Base-by-base conservation (phyloP, 1,140 invertebrate species). In the Scaptomyza hsui region DNA sequence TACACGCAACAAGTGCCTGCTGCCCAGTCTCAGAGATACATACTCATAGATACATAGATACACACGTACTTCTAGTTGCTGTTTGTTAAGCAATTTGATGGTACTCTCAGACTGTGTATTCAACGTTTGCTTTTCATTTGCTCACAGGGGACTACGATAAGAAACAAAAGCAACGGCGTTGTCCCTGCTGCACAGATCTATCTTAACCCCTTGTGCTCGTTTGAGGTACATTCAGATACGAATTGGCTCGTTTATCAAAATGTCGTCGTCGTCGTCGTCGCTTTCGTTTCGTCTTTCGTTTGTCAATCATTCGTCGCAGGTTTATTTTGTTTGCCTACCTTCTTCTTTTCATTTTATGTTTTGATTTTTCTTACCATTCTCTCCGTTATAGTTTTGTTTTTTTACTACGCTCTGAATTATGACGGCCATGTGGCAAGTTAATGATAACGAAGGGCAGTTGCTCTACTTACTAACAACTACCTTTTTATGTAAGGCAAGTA, bases 301-400 rank as follows among this genome's bases (percentile, higher is more conserved):
- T 80, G 73, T 88, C 81, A 81, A 86, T 86, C 81, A 88, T 88
- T 88, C 64, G 82, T 86, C 82, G 70, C 61, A 71, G 48, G 64
- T 79, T 70, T 75, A 10, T 60, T 62, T 5, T 45, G 51, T 29
- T 29, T 53, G 35, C 26, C 56, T 41, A 7, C 18, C 12, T 44
- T 57, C 13, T 48, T 26, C 6, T 60, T 48, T 53, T 65, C 32
- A 2, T 29, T 29, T 29, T 29, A 1, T 60, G 35, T 59, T 59
- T 65, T 65, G 41, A 26, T 75, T 71, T 44, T 24, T 53, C 18
- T 39, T 62, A 35, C 13, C 35, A 39, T 64, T 65, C 70, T 55
- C n/a, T 35, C n/a, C 29, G 10, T 18, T 37, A 1, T 37, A n/a
- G n/a, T 37, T 37, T 37, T 37, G n/a, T 37, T 29, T 63, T 52